Percentiles rank a stretch among this genome's conserved stretches.
These are phyloP conservation scores for Coluber constrictor DNA, from an alignment of 2,797 vertebrate genomes.

Conservation along the genomic window DNA sequence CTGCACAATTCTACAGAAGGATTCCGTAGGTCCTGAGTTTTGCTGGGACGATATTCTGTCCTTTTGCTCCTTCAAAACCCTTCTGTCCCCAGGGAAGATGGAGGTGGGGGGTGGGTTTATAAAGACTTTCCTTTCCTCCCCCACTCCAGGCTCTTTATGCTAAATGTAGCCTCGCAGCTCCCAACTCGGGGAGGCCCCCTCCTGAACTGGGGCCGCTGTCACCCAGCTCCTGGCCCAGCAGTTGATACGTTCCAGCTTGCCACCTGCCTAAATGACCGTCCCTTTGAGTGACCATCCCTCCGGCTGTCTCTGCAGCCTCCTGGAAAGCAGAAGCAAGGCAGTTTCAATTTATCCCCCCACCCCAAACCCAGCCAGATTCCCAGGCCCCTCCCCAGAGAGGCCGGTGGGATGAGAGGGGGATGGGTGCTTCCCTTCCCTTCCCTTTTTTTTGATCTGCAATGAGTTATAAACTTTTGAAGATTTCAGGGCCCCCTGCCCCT, in stretches of 20 bases:
- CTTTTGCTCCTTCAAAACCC: background rate
- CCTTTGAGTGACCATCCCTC: background rate
- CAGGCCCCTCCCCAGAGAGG: background rate
- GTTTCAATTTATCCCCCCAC: background rate
- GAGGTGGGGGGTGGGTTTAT: too few relatives aligned
- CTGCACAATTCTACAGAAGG: background rate
- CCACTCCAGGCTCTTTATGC: background rate
- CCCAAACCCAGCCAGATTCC: background rate
- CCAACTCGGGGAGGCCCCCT: background rate
- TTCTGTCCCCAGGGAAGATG: background rate
- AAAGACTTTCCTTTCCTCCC: background rate
- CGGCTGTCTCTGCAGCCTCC: background rate
- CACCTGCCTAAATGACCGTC: background rate
- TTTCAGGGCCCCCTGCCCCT: background rate
- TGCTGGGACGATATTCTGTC: background rate
- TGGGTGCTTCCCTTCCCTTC: background rate
- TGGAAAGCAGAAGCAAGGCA: background rate
- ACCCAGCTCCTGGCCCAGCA: background rate
- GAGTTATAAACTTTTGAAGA: slow-evolving; percentile 3
- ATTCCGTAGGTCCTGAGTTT: background rate
- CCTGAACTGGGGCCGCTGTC: background rate
- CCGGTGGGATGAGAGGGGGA: background rate
- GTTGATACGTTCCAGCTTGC: background rate
- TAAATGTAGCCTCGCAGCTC: background rate
- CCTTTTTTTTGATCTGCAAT: background rate